Conservation (phyloP, 2,888 invertebrate species). For the Drosophila demipolita region DNA sequence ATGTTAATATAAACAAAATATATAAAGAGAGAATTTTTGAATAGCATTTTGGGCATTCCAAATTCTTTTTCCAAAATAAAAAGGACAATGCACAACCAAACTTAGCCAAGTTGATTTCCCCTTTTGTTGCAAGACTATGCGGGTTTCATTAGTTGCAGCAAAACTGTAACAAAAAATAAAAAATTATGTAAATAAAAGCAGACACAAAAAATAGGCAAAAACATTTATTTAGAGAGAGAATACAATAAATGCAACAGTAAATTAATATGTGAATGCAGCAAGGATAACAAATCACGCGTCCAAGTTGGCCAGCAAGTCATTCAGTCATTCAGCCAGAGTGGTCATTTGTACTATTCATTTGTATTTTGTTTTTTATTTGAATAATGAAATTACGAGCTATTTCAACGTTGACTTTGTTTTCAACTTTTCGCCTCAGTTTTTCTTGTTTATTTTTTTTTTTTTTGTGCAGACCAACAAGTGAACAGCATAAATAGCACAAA, state of each 20-base stretch:
- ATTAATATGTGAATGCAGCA: constrained; percentile 26
- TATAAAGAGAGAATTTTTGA: neutral
- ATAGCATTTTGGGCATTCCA: neutral
- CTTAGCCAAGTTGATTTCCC: constrained; percentile 20
- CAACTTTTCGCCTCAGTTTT: constrained; percentile 12
- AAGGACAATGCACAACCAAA: constrained; percentile 20
- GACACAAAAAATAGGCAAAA: constrained; percentile 2
- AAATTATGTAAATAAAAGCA: constrained; percentile 10
- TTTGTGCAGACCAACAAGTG: constrained; percentile 50
- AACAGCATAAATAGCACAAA: constrained; percentile 58
- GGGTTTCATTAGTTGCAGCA: constrained; percentile 38
- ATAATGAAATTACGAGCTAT: constrained; percentile 72
- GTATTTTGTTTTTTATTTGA: constrained; percentile 46
- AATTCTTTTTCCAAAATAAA: neutral
- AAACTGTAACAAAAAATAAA: neutral
- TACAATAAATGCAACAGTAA: constrained; percentile 30
- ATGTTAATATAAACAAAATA: neutral
- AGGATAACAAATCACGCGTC: constrained; percentile 20
- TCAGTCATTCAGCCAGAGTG: constrained; percentile 22
- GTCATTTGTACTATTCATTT: constrained; percentile 36
- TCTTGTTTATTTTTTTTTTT: constrained; percentile 7
- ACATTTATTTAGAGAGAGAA: constrained; percentile 18
- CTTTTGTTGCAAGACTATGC: constrained; percentile 44
- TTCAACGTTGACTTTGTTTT: constrained; percentile 46
- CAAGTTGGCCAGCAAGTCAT: constrained; percentile 35